Evolutionary conservation across 2,888 invertebrate species (phyloP), one percentile per base, ranked within the genome.

Genomic region (Meandrusa payeni): DNA sequence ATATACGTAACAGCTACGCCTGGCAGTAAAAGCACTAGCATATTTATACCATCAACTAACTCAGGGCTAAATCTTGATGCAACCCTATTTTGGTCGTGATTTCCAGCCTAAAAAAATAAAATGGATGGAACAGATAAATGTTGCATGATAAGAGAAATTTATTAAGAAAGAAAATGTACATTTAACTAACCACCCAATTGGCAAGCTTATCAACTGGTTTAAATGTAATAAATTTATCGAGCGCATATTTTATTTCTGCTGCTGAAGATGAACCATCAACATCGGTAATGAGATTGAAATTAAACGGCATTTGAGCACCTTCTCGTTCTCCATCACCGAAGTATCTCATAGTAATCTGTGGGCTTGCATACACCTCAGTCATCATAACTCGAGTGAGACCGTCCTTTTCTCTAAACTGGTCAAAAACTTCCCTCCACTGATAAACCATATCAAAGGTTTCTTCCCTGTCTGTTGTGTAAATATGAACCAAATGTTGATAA

Each of bases 1-100:
- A 97, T 95, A 65, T 97, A 97, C 0, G 95, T 94, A 5, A 96
- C 91, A 10, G 93, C 92, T 2, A 95, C 91, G 23, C 97, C 97
- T 1, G 96, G 96, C 36, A 97, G 80, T 7, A 96, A 88, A 64
- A 95, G 83, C 9, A 92, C 81, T 38, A 98, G 69, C 93, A 97
- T 95, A 64, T 95, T 94, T 61, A 96, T 89, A n/a, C 93, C 93
- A 72, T 96, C 95, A 0, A 93, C 91, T 53, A 93, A 82, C 40
- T 90, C 88, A 2, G 86, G 77, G 0, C 93, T 94, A 50, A 90
- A 92, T 52, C 95, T 89, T 0, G 93, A 89, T 0, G 92, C 93
- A n/a, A 92, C 89, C 51, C 95, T 89, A 26, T 75, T 85, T 29
- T 92, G 90, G 67, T 95, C 95, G 54, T 95, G 95, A 68, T 95